Percentiles rank a stretch among this genome's conserved stretches.
Evolutionary conservation across 2,888 invertebrate genomes (phyloP).

Genomic region (Andrena haemorrhoa): DNA sequence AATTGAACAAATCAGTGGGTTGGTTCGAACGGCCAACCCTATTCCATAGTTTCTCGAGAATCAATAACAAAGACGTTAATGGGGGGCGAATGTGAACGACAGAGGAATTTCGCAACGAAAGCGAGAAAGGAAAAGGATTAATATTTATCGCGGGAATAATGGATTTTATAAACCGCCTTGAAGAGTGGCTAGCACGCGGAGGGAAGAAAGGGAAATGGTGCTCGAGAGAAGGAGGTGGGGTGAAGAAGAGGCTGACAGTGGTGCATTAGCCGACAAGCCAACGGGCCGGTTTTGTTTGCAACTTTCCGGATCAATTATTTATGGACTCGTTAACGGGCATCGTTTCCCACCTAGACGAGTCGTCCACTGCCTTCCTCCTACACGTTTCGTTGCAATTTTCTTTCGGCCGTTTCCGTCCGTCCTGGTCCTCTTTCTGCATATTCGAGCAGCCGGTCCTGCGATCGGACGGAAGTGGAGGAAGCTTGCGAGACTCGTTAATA

Average conservation of each 20-base stretch:
- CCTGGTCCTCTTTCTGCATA: not conserved
- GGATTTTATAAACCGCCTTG: conserved; percentile 72
- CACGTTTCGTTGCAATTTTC: not conserved
- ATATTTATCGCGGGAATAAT: conserved; percentile 73
- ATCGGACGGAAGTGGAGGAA: not conserved
- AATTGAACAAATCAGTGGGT: conserved; percentile 37
- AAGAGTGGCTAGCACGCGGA: conserved; percentile 13
- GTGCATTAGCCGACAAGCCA: conserved; percentile 61
- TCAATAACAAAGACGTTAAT: conserved; percentile 72
- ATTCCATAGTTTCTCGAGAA: conserved; percentile 53
- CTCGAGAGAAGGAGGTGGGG: not conserved
- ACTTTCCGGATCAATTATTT: conserved; percentile 73
- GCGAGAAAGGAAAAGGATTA: conserved; percentile 64
- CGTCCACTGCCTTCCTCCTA: conserved; percentile 24
- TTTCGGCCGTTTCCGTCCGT: not conserved
- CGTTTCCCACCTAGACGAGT: conserved; percentile 38
- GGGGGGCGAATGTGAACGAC: conserved; percentile 47
- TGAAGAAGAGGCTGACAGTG: conserved; percentile 26
- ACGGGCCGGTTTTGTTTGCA: conserved; percentile 66
- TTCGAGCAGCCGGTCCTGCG: not conserved
- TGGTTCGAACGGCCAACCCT: conserved; percentile 27
- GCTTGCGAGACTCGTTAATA: conserved; percentile 28
- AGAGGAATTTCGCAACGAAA: conserved; percentile 70
- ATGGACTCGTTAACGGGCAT: conserved; percentile 69
- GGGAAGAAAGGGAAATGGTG: conserved; percentile 20